Conservation (phyloP, 2,797 vertebrate genomes). For the Synaphobranchus kaupii region DNA sequence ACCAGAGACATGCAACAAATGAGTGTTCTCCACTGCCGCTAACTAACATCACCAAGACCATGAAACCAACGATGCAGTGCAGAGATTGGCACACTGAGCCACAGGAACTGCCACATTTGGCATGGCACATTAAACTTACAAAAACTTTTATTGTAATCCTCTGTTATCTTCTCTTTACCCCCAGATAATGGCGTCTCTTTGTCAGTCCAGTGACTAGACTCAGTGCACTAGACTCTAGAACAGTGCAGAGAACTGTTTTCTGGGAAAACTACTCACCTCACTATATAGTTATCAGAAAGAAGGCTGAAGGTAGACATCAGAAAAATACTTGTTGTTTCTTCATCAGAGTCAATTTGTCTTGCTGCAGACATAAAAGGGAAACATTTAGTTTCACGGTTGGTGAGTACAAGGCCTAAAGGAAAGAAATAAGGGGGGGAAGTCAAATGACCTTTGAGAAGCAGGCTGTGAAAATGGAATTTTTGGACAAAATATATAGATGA, state of each 20-base stretch:
- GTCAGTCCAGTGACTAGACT: not conserved
- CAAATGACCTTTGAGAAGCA: not conserved
- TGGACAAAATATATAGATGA: not conserved
- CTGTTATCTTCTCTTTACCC: constrained; percentile 40
- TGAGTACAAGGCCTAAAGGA: not conserved
- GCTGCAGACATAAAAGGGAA: not conserved
- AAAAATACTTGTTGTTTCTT: not conserved
- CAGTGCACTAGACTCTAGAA: not conserved
- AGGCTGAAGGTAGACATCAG: not conserved
- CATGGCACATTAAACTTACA: not conserved
- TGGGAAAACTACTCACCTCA: not conserved
- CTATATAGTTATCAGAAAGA: not conserved
- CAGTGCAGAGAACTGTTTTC: not conserved
- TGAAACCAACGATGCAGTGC: not conserved
- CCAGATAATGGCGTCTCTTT: not conserved
- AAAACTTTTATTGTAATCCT: constrained; percentile 21
- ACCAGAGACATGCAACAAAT: not conserved
- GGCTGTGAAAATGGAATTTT: not conserved
- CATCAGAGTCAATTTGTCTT: constrained; percentile 13
- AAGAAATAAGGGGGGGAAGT: not conserved
- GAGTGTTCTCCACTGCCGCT: not conserved
- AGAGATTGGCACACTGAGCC: not conserved
- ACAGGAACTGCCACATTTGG: not conserved
- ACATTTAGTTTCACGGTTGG: not conserved
- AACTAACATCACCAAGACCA: not conserved